Base-by-base conservation (phyloP, 2,888 invertebrate genomes). In the Acronicta leporina region DNA sequence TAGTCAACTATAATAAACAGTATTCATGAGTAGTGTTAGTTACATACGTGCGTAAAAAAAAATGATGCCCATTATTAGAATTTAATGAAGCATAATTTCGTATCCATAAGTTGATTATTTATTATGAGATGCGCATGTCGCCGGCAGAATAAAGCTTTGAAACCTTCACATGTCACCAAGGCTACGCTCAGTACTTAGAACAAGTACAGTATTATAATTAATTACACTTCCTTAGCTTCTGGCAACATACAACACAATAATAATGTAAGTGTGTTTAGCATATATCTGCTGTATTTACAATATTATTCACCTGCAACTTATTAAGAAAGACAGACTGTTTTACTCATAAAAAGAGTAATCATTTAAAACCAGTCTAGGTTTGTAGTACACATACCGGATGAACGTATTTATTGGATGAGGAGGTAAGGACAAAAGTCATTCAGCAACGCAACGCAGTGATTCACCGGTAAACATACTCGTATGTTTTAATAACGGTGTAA, bases 181-280 rank as follows among this genome's bases (percentile, higher is more conserved):
- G 86, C 82, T 77, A 47, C 40, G 27, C 44, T 68, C 50, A 52
- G 57, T 50, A 58, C 65, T 46, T 63, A 59, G 64, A 63, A 51
- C 60, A 68, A 57, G 50, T 68, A 69, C 70, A 73, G 80, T 74
- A 84, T 83, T 80, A 81, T 84, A 85, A 86, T 84, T 85, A 81
- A 81, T 81, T 75, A 81, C 73, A 82, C 83, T 87, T 88, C 87
- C 89, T 87, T 72, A 80, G 63, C 68, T 73, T 78, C 68, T 58
- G 59, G 67, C 60, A 72, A 54, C 49, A 56, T 41, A 52, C 52
- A 58, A 42, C 42, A 45, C 41, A 45, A 16, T 45, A 20, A 20
- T 20, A 3, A 20, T 20, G 47, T 46, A 14, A 27, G 45, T 13
- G 27, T 50, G 41, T 38, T 47, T n/a, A 55, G 44, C 62, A 41